These are phyloP conservation scores for Erpetoichthys calabaricus DNA, from an alignment of 2,797 vertebrate genomes.

Conservation along the genomic window DNA sequence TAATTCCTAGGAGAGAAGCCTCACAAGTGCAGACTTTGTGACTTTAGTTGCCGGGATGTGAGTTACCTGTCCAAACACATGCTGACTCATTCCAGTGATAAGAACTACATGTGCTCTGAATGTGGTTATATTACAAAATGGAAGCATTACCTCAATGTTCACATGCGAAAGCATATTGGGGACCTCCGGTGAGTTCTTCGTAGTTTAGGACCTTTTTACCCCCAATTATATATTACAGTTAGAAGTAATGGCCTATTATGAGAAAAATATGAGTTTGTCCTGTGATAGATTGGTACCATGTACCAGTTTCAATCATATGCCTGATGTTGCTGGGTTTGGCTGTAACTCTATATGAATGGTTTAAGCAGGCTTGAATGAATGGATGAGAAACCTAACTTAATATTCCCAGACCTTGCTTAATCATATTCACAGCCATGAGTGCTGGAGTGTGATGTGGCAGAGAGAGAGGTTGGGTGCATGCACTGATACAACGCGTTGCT, in stretches of 20 bases:
- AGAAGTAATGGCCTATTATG: not conserved
- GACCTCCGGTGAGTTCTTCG: conserved; percentile 67
- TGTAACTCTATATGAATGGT: no score
- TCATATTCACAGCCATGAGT: no score
- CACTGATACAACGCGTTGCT: no score
- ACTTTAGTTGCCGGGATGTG: conserved; percentile 86
- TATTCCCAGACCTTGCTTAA: no score
- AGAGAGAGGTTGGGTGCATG: no score
- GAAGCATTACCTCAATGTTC: conserved; percentile 91
- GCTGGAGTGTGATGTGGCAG: no score
- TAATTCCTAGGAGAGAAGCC: conserved; percentile 73
- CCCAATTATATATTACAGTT: no score
- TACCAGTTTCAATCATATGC: not conserved
- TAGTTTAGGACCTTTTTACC: no score
- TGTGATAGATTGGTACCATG: not conserved
- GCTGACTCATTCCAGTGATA: conserved; percentile 79
- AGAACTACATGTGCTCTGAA: conserved; percentile 93
- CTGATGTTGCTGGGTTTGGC: no score
- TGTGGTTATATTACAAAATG: conserved; percentile 96
- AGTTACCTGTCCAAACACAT: conserved; percentile 94
- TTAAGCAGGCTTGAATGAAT: no score
- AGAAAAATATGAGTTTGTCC: not conserved
- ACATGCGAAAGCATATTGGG: conserved; percentile 91
- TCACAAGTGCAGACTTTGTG: conserved; percentile 79
- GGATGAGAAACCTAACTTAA: no score